Evolutionary conservation across 2,797 vertebrate genomes (phyloP).

Genomic region (Heterohyrax brucei): DNA sequence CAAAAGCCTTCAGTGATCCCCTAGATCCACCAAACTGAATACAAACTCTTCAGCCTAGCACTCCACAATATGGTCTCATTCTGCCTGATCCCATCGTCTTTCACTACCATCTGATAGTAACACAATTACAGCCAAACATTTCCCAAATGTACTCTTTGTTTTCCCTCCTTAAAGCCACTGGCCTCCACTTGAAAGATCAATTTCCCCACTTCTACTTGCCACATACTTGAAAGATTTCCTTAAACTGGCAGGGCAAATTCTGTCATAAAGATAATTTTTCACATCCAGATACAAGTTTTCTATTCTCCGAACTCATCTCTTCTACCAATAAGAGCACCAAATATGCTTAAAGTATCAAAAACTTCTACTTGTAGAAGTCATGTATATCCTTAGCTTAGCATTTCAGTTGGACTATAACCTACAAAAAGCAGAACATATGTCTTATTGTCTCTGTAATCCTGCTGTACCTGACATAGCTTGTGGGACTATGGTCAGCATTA

Average conservation of each 20-base stretch:
- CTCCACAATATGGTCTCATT: background rate
- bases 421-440: background rate
- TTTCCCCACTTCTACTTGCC: conserved; percentile 37
- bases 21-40: background rate
- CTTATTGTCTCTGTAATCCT: background rate
- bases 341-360: background rate
- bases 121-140: conserved; percentile 3
- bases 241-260: conserved; percentile 20
- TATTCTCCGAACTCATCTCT: background rate
- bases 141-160: background rate
- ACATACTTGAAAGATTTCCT: conserved; percentile 17
- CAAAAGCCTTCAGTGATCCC: background rate
- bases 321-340: background rate
- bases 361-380: background rate
- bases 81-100: background rate
- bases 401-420: background rate
- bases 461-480: background rate
- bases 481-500: background rate
- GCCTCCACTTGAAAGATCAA: conserved; percentile 16
- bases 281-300: background rate
- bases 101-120: conserved; percentile 12
- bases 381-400: background rate
- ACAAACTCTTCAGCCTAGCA: background rate
- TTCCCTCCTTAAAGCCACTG: background rate
- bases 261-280: conserved; percentile 21